Evolutionary conservation across 2,113 vertebrate species (phyloP), one percentile per base, ranked within the genome.

Genomic region (Muscicapa adusta): DNA sequence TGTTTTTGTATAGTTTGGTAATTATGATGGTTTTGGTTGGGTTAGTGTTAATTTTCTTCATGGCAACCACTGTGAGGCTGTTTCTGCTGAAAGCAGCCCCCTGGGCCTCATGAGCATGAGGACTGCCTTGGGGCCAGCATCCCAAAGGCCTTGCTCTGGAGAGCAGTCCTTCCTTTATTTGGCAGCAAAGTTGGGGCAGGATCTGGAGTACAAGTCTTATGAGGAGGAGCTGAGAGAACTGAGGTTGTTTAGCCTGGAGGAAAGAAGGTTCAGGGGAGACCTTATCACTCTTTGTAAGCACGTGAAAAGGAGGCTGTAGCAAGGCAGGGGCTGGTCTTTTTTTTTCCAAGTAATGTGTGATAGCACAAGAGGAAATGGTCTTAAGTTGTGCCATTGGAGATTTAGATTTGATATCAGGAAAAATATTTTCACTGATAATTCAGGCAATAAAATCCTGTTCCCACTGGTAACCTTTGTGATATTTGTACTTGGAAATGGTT

Each of bases 291-390:
- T 66, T 42, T 61, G 23, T 86, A 53, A 45, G 18, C 9, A n/a
- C 18, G 54, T 86, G 38, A 77, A 70, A 28, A 28, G 63, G 38
- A 68, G 38, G 18, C 38, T 68, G 18, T 53, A 15, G 8, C 0
- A 0, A 45, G 23, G n/a, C 10, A 6, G 13, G 3, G 6, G 2
- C 38, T 13, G 1, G 9, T 38, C 14, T 34, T 73, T 58, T 72
- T 75, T 56, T 66, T 25, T 8, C 45, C 19, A 60, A n/a, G n/a
- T 47, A 53, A 45, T 4, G 9, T 53, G 24, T 36, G 34, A 26
- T 60, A 67, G 68, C 29, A 60, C 19, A 54, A 81, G 45, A 53
- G 40, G 45, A 67, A 81, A 53, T 47, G 4, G 8, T 53, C n/a
- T 31, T 67, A 25, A 47, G 11, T 54, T 54, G 29, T 40, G 14